Base-by-base conservation (phyloP, 2,888 invertebrate species). In the Boloria euphrosyne region DNA sequence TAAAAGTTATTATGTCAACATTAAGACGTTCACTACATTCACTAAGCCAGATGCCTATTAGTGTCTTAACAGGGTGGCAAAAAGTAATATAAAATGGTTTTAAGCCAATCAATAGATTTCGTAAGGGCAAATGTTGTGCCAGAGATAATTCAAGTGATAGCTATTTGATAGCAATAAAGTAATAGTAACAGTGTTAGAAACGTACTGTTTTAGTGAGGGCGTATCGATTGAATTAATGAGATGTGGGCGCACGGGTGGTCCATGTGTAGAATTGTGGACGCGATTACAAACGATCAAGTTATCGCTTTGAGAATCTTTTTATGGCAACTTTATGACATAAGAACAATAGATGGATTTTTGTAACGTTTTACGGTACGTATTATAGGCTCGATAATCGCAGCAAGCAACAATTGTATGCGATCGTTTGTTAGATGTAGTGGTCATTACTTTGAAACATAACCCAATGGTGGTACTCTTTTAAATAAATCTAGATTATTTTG, bases 181-280 rank as follows among this genome's bases (percentile, higher is more conserved):
- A 66, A 82, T 81, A 83, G 80, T 80, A 80, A 81, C 78, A 81
- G 82, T 78, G 80, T 84, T 81, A 76, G 82, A 78, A 81, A 82
- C 85, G 82, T 87, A 84, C 89, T 86, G 87, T 85, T 87, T 85
- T 79, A 83, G 83, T 84, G 83, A 86, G 82, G 86, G 83, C 84
- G 85, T 87, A 89, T 88, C 87, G 84, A 86, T 86, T 85, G 91
- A 90, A 90, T 92, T 91, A 92, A 92, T 91, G 86, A 84, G 87
- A 91, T 91, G 87, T 82, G 85, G 85, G 85, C 84, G 78, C 86
- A 84, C 86, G 90, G 90, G 90, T 87, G 91, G 91, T 88, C 90
- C 81, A 82, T 80, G 83, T 82, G 80, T 76, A 71, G 83, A 83
- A 83, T 82, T 76, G 82, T 79, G 77, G 76, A 81, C 81, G 76